phyloP scores from a whole-genome alignment of 2,797 vertebrate genomes.

The Urocyon cinereoargenteus region DNA sequence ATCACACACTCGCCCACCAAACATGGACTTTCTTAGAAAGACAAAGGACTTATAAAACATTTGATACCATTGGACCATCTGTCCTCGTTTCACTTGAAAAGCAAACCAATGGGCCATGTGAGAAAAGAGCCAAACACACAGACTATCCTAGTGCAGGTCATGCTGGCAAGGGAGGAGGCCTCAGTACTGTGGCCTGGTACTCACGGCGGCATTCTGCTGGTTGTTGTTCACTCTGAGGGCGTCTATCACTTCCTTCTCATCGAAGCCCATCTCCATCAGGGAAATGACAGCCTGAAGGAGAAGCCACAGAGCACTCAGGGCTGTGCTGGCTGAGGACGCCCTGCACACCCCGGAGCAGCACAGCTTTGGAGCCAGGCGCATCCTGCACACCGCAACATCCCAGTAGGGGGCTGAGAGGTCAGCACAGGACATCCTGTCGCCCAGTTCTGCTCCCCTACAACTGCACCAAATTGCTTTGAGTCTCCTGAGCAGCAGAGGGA shows the following conservation, averaged over 20 bases:
- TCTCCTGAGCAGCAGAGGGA: no score
- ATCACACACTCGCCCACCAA: fast-evolving
- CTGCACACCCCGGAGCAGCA: no score
- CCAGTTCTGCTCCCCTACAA: fast-evolving
- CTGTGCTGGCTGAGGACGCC: fast-evolving
- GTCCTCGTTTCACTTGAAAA: fast-evolving
- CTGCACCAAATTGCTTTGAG: neutral
- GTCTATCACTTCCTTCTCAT: constrained; percentile 97
- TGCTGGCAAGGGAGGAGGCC: fast-evolving
- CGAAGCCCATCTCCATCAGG: constrained; percentile 99
- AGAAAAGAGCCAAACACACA: fast-evolving
- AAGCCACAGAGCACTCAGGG: neutral
- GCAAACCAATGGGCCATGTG: fast-evolving
- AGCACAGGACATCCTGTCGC: fast-evolving
- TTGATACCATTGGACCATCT: fast-evolving
- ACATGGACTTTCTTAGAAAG: neutral
- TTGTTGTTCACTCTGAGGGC: constrained; percentile 98
- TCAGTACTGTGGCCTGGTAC: constrained; percentile 79
- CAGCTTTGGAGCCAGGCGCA: fast-evolving
- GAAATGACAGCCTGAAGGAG: constrained; percentile 94
- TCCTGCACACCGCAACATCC: neutral
- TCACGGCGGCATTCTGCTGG: constrained; percentile 97
- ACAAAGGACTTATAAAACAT: neutral
- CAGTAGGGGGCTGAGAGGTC: fast-evolving
- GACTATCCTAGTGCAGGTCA: neutral